A percentile compares a stretch with the other conserved stretches of the same genome.
Evolutionary conservation across 2,888 invertebrate species (phyloP).

Genomic region (Philopedon plagiatum): DNA sequence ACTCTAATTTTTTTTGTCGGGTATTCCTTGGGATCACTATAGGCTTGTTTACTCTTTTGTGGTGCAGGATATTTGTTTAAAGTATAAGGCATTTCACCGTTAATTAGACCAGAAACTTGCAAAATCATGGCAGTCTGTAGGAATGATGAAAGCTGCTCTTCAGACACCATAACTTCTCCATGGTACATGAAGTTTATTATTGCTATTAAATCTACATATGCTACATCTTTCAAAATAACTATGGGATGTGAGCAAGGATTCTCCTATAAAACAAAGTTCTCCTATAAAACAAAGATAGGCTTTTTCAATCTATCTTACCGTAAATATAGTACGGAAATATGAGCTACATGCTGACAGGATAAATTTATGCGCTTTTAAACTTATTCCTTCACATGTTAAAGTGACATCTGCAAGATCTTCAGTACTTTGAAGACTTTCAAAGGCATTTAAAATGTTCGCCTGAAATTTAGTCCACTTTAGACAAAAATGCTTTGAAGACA

Average conservation of each 20-base stretch:
- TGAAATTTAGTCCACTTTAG: constrained; percentile 84
- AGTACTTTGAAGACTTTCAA: constrained; percentile 78
- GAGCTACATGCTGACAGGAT: constrained; percentile 83
- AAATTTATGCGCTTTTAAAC: constrained; percentile 82
- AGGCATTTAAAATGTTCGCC: constrained; percentile 78
- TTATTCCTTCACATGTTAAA: constrained; percentile 80
- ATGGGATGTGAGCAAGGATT: constrained; percentile 83
- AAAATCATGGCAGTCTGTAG: constrained; percentile 78
- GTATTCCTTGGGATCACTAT: constrained; percentile 52
- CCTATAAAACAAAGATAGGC: not conserved
- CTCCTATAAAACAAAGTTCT: constrained; percentile 71
- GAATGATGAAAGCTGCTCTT: constrained; percentile 77
- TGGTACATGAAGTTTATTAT: constrained; percentile 81
- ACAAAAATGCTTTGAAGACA: constrained; percentile 76
- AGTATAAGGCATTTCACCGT: constrained; percentile 52
- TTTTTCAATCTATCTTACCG: constrained; percentile 69
- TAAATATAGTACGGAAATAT: constrained; percentile 82
- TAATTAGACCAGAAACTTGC: constrained; percentile 76
- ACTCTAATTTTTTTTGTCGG: constrained; percentile 57
- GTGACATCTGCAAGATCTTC: constrained; percentile 83
- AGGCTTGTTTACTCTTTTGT: constrained; percentile 53
- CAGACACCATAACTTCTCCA: constrained; percentile 80
- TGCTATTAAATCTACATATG: constrained; percentile 77
- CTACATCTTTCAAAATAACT: constrained; percentile 80
- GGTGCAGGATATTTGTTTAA: constrained; percentile 39